Evolutionary conservation across 2,888 invertebrate species (phyloP).

Genomic region (Ganaspis brasiliensis): DNA sequence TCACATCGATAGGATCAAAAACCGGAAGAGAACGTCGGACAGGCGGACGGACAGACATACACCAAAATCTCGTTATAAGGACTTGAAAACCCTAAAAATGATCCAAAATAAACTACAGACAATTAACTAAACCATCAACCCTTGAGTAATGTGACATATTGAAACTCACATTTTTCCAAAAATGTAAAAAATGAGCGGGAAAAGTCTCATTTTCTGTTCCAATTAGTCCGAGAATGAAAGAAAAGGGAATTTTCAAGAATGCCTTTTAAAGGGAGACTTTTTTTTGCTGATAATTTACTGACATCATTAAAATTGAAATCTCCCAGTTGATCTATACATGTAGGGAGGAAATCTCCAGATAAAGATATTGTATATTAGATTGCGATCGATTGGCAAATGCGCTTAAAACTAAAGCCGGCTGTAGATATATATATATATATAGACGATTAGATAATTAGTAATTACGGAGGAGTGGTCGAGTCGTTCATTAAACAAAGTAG

Average conservation of each 20-base stretch:
- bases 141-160: too few relatives aligned
- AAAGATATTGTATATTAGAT: conserved; percentile 8
- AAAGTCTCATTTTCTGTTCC: too few relatives aligned
- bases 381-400: conserved; percentile 7
- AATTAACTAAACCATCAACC: too few relatives aligned
- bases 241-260: not conserved
- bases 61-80: too few relatives aligned
- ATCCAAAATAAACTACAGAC: too few relatives aligned
- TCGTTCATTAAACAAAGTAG: conserved; percentile 35
- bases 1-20: too few relatives aligned
- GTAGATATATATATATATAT: not conserved
- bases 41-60: too few relatives aligned
- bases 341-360: not conserved
- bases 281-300: not conserved
- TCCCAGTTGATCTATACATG: not conserved
- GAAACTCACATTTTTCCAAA: too few relatives aligned
- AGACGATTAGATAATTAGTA: conserved; percentile 32
- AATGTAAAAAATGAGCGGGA: too few relatives aligned
- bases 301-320: conserved; percentile 10
- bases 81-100: too few relatives aligned
- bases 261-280: not conserved
- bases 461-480: conserved; percentile 33
- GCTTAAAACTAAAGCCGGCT: not conserved
- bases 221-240: not conserved
- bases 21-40: too few relatives aligned